phyloP scores from a whole-genome alignment of 37 sponge, comb jelly and placozoan genomes.

The Chondrilla cf. caribensis region DNA sequence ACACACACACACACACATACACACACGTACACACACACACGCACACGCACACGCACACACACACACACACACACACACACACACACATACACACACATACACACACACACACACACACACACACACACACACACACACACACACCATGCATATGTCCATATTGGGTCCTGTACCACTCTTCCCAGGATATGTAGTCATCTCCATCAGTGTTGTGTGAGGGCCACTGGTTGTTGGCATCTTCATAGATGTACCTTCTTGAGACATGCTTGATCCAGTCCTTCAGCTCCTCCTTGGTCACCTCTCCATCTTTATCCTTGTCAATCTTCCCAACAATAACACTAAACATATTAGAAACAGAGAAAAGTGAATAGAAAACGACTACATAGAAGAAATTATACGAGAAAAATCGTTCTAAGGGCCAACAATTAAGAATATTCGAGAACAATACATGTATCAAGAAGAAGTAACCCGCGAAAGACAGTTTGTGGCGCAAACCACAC shows the following conservation, averaged over 20 bases:
- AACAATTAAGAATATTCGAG: background rate
- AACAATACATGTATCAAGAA: background rate
- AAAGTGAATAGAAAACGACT: background rate
- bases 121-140: slow-evolving; percentile 13
- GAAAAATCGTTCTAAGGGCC: background rate
- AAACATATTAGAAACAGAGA: background rate
- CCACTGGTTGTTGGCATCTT: slow-evolving; percentile 61
- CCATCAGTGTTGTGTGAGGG: slow-evolving; percentile 40
- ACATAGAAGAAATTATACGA: background rate
- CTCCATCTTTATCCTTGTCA: slow-evolving; percentile 67
- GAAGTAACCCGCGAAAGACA: too few relatives aligned
- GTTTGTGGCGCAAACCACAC: too few relatives aligned
- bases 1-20: slow-evolving; percentile 24
- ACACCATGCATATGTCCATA: slow-evolving; percentile 14
- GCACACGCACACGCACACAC: slow-evolving; percentile 9
- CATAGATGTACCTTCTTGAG: slow-evolving; percentile 57
- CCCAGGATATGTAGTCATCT: slow-evolving; percentile 47
- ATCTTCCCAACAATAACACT: slow-evolving; percentile 68
- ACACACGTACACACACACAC: slow-evolving; percentile 2
- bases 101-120: slow-evolving; percentile 9
- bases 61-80: slow-evolving; percentile 21
- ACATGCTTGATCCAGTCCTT: slow-evolving; percentile 70
- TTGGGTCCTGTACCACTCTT: slow-evolving; percentile 29
- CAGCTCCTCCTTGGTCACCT: slow-evolving; percentile 67
- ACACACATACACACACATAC: slow-evolving; percentile 8